Base-by-base conservation (phyloP, 2,113 vertebrate genomes). In the Solenodon paradoxus region DNA sequence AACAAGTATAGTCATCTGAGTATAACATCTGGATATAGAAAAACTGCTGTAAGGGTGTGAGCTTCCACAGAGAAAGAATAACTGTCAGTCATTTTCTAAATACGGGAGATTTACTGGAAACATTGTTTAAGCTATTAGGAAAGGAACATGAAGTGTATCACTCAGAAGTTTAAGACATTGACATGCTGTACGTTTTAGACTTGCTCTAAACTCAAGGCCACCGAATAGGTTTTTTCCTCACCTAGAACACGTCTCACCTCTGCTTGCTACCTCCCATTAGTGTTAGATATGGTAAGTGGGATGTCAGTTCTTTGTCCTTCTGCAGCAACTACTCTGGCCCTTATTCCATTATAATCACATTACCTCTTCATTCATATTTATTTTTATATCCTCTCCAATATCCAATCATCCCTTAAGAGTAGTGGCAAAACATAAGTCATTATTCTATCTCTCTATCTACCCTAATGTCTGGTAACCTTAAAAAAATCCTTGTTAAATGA, bases 11-110 rank as follows among this genome's bases (percentile, higher is more conserved):
- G 32, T 2, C 19, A 24, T 38, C 55, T 59, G 35, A 72, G 30
- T 47, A 47, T 49, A 80, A 95, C 28, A 57, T 57, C 77, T 79
- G 68, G 80, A 38, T 84, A 2, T 16, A 28, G 38, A 89, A 79
- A 61, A 40, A 84, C 22, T 24, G n/a, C 7, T 30, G 6, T 8
- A 66, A 87, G 57, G 9, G 17, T 42, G 22, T 66, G 47, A 84
- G 28, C 53, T 91, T 66, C 9, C 11, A 47, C 9, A 71, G 47
- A 75, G 26, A 64, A 24, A 92, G 26, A 87, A 66, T 17, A 59
- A 35, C 63, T 81, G 30, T 22, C 77, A 90, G 28, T 55, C 35
- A 81, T 49, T 88, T 90, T 40, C 35, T 57, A 82, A 88, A 63
- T 68, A 74, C 4, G 12, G 1, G 47, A 68, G 5, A 51, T 79